Evolutionary conservation across 2,888 invertebrate species (phyloP), one percentile per base, ranked within the genome.

Genomic region (Crocallis elinguaria): DNA sequence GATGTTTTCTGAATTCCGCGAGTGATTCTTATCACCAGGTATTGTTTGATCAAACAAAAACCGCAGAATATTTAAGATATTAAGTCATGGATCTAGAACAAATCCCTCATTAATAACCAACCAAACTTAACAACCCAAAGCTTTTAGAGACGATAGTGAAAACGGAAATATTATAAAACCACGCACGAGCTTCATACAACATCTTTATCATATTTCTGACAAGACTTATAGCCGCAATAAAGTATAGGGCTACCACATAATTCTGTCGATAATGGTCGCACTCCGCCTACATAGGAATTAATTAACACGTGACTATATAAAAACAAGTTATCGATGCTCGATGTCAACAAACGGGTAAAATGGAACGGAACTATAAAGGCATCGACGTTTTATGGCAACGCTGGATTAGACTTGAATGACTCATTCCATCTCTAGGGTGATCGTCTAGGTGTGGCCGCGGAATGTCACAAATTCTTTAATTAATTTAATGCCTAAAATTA

Each of bases 201-300:
- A 77, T 75, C 80, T 84, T 77, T 83, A 82, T 85, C 75, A 83
- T 85, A 69, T 69, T 74, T 77, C 69, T 80, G 79, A 75, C 79
- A 82, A 77, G 81, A 81, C 71, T 80, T 73, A 86, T 81, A 61
- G 80, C 57, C 60, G 76, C 77, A 73, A 86, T 87, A 88, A 88
- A 88, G 76, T 81, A 79, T 74, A 81, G 84, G 77, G 84, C 87
- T 87, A 86, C 86, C 84, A 87, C 83, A 87, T 84, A 79, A 85
- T 86, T 84, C 79, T 83, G 79, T 87, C 86, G 84, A 86, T 86
- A 85, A 86, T 86, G 78, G 82, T 75, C 72, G 75, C 75, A 73
- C 73, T 70, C 83, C 89, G 86, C 89, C 89, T 80, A 88, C 88
- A 77, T 82, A 77, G 69, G 85, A 86, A 88, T 88, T 88, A 89